Evolutionary conservation across 2,888 invertebrate genomes (phyloP), one percentile per base, ranked within the genome.

Genomic region (Scaptomyza caliginosa): DNA sequence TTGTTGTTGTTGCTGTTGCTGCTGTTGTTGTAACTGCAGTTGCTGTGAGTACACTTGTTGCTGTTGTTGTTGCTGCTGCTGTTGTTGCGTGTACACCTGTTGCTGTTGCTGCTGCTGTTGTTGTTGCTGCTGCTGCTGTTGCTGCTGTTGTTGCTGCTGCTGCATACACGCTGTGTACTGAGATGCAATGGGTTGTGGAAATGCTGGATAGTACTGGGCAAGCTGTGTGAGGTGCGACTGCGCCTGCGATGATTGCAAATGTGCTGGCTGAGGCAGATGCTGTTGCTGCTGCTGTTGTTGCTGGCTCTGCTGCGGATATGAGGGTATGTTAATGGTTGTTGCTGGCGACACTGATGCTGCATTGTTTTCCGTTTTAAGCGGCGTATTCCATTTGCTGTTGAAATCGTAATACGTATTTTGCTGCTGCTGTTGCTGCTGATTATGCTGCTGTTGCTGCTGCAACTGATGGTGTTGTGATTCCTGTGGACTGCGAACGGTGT

Each of bases 361-460:
- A 76, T 85, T 89, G 49, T 84, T 89, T 49, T 91, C 91, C 49
- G 89, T 88, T 73, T 91, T 90, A 16, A 89, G 78, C 23, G 95
- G 94, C 54, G 95, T 92, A 90, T 95, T 96, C 96, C 96, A 96
- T 77, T 96, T 92, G 83, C 95, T 96, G 83, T 96, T 96, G 83
- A 96, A 95, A 90, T 96, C 96, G 83, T 95, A 95, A 88, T 95
- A 96, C 51, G 94, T 94, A 68, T 89, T 89, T 26, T 90, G 90
- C 19, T 89, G 79, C 48, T 89, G 89, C 26, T 90, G 85, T 80
- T 93, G 94, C 88, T 93, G 93, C 39, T 86, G 81, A 11, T 64
- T 72, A 16, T 81, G 84, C 30, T 88, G 90, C 43, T 89, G 88
- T 19, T 88, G 89, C 54, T 89, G 87, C 30, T 88, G 88, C 40